Percentiles rank a stretch among this genome's conserved stretches.
phyloP scores from a whole-genome alignment of 2,113 vertebrate genomes.

The Parotia lawesii region DNA sequence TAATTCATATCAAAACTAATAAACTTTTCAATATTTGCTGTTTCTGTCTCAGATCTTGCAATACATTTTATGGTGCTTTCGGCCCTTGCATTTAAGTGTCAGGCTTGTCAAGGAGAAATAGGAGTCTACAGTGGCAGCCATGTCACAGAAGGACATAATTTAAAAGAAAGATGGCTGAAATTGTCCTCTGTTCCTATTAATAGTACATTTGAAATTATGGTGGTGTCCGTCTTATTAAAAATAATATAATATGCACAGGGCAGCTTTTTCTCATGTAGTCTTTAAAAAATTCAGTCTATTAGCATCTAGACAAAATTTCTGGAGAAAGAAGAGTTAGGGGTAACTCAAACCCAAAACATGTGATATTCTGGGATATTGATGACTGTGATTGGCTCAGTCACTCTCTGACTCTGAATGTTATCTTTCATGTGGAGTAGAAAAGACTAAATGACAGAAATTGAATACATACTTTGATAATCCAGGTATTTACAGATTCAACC shows the following conservation, averaged over 20 bases:
- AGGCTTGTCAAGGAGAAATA: not conserved
- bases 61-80: not conserved
- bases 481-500: not conserved
- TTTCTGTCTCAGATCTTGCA: not conserved
- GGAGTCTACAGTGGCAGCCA: not conserved
- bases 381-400: not conserved
- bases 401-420: not conserved
- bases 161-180: not conserved
- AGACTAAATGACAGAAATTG: not conserved
- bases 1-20: not conserved
- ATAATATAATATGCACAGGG: not conserved
- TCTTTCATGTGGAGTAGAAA: not conserved
- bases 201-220: not conserved
- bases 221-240: not conserved
- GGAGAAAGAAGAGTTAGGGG: not conserved
- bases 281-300: not conserved
- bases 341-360: not conserved
- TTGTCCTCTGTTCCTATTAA: not conserved
- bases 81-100: not conserved
- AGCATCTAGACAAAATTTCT: not conserved
- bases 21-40: not conserved
- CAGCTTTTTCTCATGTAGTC: not conserved
- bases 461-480: not conserved
- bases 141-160: not conserved
- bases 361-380: not conserved